phyloP scores from a whole-genome alignment of 1,140 invertebrate genomes.

The Danaus melanippus region DNA sequence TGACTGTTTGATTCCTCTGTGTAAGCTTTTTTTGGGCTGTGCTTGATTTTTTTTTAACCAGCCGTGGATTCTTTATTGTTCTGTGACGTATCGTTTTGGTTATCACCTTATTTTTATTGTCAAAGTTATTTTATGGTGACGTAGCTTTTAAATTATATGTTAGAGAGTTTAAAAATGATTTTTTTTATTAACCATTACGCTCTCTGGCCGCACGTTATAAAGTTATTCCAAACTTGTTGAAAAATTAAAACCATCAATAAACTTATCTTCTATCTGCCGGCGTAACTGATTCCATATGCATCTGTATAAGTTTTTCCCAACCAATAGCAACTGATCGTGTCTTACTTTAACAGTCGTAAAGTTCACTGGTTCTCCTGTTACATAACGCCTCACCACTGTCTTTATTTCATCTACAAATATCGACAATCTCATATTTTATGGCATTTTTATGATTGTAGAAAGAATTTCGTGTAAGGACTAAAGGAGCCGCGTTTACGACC shows the following conservation, averaged over 20 bases:
- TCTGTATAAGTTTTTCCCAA: neutral
- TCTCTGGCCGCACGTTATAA: too few species aligned
- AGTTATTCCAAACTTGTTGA: too few species aligned
- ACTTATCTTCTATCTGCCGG: too few species aligned
- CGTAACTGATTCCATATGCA: neutral
- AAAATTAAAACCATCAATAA: too few species aligned
- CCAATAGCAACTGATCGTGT: neutral
- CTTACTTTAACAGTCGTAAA: conserved; percentile 21
- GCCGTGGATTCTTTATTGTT: too few species aligned
- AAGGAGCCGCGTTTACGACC: conserved; percentile 28
- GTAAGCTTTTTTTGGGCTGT: conserved; percentile 40
- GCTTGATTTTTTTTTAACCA: conserved; percentile 46
- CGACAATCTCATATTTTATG: conserved; percentile 54
- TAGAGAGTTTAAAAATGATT: too few species aligned
- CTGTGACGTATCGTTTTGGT: too few species aligned
- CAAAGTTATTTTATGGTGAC: too few species aligned
- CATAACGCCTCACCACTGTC: conserved; percentile 15
- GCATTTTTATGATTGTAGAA: conserved; percentile 42
- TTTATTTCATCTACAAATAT: conserved; percentile 39
- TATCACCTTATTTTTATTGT: too few species aligned
- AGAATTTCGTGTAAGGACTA: conserved; percentile 41
- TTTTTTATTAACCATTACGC: too few species aligned
- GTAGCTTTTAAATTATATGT: too few species aligned
- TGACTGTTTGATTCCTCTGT: conserved; percentile 44
- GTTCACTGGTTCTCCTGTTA: conserved; percentile 11